Conservation (phyloP, 2,888 invertebrate genomes). For the Hyppa rectilinea region DNA sequence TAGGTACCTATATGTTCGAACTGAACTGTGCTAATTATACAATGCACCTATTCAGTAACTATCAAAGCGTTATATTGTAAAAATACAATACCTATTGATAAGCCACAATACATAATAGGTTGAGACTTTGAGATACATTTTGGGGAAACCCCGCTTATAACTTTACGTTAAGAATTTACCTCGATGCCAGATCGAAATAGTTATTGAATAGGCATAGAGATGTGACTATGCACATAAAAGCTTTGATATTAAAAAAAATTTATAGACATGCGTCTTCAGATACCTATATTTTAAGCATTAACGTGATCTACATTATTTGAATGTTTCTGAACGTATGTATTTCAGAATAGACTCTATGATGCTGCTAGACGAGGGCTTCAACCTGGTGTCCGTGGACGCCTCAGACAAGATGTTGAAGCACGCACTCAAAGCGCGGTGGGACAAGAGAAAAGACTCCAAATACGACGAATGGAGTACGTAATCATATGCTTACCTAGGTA, state of each 20-base stretch:
- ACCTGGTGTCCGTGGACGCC: slow-evolving; percentile 96
- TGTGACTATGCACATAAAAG: background rate
- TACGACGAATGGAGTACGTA: slow-evolving; percentile 96
- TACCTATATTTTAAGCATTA: background rate
- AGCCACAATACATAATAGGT: background rate
- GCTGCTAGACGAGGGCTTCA: slow-evolving; percentile 96
- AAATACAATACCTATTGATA: too few relatives aligned
- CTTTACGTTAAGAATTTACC: background rate
- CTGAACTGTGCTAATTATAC: background rate
- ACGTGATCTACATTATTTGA: background rate
- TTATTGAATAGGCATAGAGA: background rate
- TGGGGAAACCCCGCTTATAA: background rate
- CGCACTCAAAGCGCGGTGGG: slow-evolving; percentile 96
- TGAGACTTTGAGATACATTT: background rate
- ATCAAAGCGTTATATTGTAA: background rate
- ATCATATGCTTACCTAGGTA: too few relatives aligned
- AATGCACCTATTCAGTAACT: too few relatives aligned
- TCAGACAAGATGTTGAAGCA: slow-evolving; percentile 98
- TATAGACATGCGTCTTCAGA: background rate
- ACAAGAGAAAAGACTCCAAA: slow-evolving; percentile 93
- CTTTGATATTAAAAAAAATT: background rate
- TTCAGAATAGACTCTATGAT: slow-evolving; percentile 96
- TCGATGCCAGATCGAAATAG: background rate
- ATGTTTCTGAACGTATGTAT: slow-evolving; percentile 40
- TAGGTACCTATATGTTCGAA: too few relatives aligned